phyloP scores from a whole-genome alignment of 2,113 vertebrate species.

The Ammodytes marinus region DNA sequence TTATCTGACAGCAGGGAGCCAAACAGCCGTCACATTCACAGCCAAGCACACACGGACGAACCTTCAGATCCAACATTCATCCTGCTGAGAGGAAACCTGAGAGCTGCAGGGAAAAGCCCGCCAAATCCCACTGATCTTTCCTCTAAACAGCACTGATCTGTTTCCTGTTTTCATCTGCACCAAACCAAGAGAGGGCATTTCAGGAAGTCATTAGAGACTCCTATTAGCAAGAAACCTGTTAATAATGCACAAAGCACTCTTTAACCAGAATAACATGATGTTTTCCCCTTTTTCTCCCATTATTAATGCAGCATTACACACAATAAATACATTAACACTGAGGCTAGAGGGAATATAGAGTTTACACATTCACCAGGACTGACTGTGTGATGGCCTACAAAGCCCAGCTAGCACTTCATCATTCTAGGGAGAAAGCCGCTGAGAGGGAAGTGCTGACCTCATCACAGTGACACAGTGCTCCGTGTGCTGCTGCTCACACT shows the following conservation, averaged over 20 bases:
- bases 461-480: too few species aligned
- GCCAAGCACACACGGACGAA: slow-evolving; percentile 19
- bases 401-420: background rate
- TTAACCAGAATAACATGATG: too few species aligned
- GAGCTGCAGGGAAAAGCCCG: slow-evolving; percentile 6
- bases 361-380: too few species aligned
- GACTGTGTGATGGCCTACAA: too few species aligned
- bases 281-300: too few species aligned
- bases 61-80: slow-evolving; percentile 5
- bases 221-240: background rate
- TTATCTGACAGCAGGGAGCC: slow-evolving; percentile 11
- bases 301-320: too few species aligned
- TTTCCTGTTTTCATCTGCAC: background rate
- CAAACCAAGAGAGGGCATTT: background rate
- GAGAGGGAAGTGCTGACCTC: background rate
- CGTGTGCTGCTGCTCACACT: too few species aligned
- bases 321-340: too few species aligned
- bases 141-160: background rate
- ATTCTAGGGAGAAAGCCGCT: too few species aligned
- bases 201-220: background rate
- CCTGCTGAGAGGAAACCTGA: slow-evolving; percentile 19
- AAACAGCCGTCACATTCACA: slow-evolving; percentile 6
- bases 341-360: too few species aligned
- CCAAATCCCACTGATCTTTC: background rate
- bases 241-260: background rate